Evolutionary conservation across 2,113 vertebrate species (phyloP).

Genomic region (Passerina amoena): DNA sequence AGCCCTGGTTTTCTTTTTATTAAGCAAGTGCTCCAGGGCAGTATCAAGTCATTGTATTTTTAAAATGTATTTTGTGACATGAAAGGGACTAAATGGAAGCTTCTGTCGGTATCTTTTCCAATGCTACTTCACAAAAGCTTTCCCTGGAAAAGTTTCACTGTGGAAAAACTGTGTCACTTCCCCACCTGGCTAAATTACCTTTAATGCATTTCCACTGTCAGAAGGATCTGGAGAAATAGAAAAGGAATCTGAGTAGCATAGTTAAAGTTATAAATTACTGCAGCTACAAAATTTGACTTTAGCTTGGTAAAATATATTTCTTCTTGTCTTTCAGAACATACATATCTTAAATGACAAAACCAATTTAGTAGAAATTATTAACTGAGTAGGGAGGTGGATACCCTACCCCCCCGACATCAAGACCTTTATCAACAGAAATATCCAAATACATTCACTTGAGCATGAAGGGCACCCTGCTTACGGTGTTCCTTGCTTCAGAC

Average conservation of each 20-base stretch:
- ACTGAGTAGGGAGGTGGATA: not conserved
- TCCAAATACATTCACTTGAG: not conserved
- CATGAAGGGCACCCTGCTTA: not conserved
- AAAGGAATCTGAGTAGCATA: not conserved
- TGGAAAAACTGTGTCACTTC: slow-evolving; percentile 15
- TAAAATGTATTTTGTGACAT: not conserved
- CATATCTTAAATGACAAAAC: not conserved
- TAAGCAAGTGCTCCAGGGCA: not conserved
- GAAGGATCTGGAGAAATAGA: not conserved
- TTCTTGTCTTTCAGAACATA: not conserved
- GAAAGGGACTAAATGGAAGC: slow-evolving; percentile 17
- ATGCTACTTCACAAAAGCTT: slow-evolving; percentile 16
- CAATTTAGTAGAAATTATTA: not conserved
- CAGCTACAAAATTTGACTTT: not conserved
- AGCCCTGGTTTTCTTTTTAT: slow-evolving; percentile 15
- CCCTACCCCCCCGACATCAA: not conserved
- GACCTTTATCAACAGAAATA: not conserved
- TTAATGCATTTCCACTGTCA: not conserved
- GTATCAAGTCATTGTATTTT: not conserved
- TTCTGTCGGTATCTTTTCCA: not conserved
- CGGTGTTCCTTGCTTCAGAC: not conserved
- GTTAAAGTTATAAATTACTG: not conserved
- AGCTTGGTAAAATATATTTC: not conserved
- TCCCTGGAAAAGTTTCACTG: slow-evolving; percentile 17
- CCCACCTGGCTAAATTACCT: not conserved